Evolutionary conservation across 2,113 vertebrate genomes (phyloP), one percentile per base, ranked within the genome.

Genomic region (Lamprotornis superbus): DNA sequence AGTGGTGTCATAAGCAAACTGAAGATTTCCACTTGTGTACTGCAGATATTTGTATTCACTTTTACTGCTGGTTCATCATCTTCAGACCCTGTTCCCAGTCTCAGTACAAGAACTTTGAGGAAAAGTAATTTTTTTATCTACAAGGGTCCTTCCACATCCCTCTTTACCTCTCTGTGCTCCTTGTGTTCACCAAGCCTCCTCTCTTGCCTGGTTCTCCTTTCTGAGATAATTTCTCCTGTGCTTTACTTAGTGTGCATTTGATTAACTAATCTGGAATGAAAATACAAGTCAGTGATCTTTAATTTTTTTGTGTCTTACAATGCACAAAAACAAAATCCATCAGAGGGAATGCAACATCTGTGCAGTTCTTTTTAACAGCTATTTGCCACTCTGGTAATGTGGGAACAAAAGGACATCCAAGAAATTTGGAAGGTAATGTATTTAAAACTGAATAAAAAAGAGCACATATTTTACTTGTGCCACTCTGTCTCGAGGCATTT

Each of bases 401-500:
- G 8, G 61, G 74, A 90, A 89, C 76, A 90, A 94, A 96, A 63
- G 75, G 79, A 39, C 44, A 59, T 35, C 52, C 33, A 22, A 80
- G 90, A 52, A 87, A 86, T 81, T 64, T 52, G 73, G 44, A 64
- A 89, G 64, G 64, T 39, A 60, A 69, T 27, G 35, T 47, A 57
- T 89, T 94, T 83, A 94, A 90, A 94, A 68, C 22, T 6, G 76
- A 88, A 68, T 55, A 39, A 71, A 83, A 81, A 89, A 47, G 35
- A 86, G 60, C 47, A 30, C 24, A 12, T 18, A 1, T 85, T 79
- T 93, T 24, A 19, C 77, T 94, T 64, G 71, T 70, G 82, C 68
- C n/a, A 5, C 83, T 86, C 73, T 93, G 79, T 92, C 90, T 91
- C 4, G 53, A 94, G 92, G 94, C 76, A 10, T 56, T 94, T 60